Conservation (phyloP, 64 coral and sea anemone species). For the Catalaphyllia jardinei region DNA sequence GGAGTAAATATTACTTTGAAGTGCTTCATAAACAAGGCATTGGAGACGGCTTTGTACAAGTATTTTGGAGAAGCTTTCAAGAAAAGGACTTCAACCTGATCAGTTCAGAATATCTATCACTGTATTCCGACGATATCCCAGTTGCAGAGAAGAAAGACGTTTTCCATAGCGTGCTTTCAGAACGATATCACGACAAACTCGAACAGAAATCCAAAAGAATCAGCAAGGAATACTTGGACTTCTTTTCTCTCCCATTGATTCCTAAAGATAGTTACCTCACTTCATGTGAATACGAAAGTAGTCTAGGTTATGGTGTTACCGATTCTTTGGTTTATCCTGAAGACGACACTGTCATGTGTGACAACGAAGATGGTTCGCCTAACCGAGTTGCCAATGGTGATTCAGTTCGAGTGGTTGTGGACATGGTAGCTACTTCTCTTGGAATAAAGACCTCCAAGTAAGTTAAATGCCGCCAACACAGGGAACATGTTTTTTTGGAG, state of each 20-base stretch:
- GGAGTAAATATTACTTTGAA: constrained; percentile 62
- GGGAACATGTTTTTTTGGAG: too few relatives aligned
- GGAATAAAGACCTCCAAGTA: too few relatives aligned
- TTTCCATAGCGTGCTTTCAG: background rate
- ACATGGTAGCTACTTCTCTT: background rate
- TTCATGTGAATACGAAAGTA: background rate
- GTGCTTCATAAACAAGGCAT: constrained; percentile 22
- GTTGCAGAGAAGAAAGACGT: background rate
- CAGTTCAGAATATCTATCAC: background rate
- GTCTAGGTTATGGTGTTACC: too few relatives aligned
- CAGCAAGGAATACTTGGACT: background rate
- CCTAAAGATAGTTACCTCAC: background rate
- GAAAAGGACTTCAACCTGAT: background rate
- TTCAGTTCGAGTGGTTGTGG: background rate
- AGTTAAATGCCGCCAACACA: too few relatives aligned
- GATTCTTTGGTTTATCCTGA: background rate
- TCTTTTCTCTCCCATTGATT: constrained; percentile 21
- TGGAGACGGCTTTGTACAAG: background rate
- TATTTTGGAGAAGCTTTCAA: background rate
- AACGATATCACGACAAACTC: background rate
- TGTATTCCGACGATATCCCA: background rate
- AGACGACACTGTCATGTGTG: background rate
- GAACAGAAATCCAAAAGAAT: background rate
- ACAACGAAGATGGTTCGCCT: too few relatives aligned
- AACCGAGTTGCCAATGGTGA: background rate